Evolutionary conservation across 2,113 vertebrate genomes (phyloP).

Genomic region (Drymodes brunneopygia): DNA sequence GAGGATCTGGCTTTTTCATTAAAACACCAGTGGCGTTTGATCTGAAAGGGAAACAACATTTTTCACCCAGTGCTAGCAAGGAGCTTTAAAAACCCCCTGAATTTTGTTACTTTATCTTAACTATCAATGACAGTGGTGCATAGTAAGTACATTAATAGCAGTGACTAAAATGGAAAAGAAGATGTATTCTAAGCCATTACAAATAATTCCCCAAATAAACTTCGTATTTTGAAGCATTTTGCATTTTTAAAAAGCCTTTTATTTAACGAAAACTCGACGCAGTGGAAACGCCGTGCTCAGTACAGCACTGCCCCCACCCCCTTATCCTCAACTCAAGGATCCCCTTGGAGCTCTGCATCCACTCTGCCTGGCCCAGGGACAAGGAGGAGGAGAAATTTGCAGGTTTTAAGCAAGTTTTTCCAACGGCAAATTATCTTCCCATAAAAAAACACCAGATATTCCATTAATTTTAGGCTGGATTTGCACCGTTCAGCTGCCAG

Average conservation of each 20-base stretch:
- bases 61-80: not conserved
- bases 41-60: slow-evolving; percentile 15
- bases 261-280: not conserved
- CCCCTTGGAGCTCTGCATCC: not conserved
- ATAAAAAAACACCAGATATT: not conserved
- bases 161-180: not conserved
- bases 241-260: not conserved
- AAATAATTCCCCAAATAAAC: not conserved
- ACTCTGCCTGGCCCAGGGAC: not conserved
- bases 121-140: not conserved
- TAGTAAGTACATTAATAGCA: not conserved
- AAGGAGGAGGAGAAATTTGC: not conserved
- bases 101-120: not conserved
- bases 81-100: not conserved
- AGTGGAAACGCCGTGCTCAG: rapidly evolving
- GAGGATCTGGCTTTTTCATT: slow-evolving; percentile 14
- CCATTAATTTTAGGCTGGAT: not conserved
- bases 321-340: not conserved
- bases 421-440: not conserved
- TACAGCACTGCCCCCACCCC: not conserved
- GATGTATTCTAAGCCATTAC: not conserved
- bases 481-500: not conserved
- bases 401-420: slow-evolving; percentile 1
- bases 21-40: not conserved
- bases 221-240: not conserved